Evolutionary conservation across 2,113 vertebrate genomes (phyloP), one percentile per base, ranked within the genome.

Genomic region (Coreoperca whiteheadi): DNA sequence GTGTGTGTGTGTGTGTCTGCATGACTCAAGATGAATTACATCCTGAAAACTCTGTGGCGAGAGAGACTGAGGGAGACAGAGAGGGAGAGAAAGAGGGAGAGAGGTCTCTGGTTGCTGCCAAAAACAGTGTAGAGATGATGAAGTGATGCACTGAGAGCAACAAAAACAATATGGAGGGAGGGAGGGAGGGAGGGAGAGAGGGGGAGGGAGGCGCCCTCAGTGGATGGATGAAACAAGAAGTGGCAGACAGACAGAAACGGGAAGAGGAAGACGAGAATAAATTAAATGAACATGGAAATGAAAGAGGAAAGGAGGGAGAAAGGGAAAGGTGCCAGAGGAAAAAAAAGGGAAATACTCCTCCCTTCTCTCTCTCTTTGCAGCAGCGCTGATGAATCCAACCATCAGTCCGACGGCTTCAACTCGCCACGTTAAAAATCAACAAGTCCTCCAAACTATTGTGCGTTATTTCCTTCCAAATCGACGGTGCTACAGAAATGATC

Each of bases 51-150:
- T 73, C 56, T 81, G 77, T 39, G 39, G 84, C 23, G 4, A 82
- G 82, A 79, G 71, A 84, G 66, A 32, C 34, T n/a, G 72, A 57
- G n/a, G 18, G 43, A 64, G 59, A 18, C 21, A 30, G 15, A 46
- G 53, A 54, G 51, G 37, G 61, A 32, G 34, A 57, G 72, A 67
- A 41, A 43, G 48, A 21, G 67, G 28, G 63, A 82, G 81, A 69
- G 77, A 37, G 50, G 72, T 81, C 72, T 78, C 82, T 74, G 86
- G 89, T 78, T 77, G 82, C 87, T 90, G 92, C 89, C 89, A 92
- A 82, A 83, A 74, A 68, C 60, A 60, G 72, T 80, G 83, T 32
- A 71, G 86, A 78, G 79, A 90, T 90, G 88, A 93, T 89, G 82
- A 84, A 93, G 72, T 84, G 86, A 91, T 85, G 82, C 68, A 51